Evolutionary conservation across 2,888 invertebrate genomes (phyloP), one percentile per base, ranked within the genome.

Genomic region (Chouioia cunea): DNA sequence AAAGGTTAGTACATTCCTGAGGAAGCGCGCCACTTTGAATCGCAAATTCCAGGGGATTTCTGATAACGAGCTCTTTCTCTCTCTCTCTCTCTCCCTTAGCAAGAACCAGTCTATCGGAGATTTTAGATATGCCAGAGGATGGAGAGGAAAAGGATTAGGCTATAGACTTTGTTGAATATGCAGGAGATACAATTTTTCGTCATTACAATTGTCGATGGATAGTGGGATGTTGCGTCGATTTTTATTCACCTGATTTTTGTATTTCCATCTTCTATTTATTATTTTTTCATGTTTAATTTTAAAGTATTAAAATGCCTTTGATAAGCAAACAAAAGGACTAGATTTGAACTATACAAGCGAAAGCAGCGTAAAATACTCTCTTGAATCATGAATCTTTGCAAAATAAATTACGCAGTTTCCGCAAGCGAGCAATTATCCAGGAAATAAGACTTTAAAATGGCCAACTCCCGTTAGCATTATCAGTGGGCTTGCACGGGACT

Each of bases 21-120:
- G 16, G 18, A 48, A 52, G 12, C 15, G 12, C 15, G 23, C 47
- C 65, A 20, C 63, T 63, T 70, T 67, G 70, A 64, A 70, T 73
- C 66, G 70, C 70, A 63, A 73, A 70, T 73, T 73, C 46, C 48
- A 3, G 22, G 43, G 54, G 58, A 47, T 66, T 63, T 75, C 75
- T 71, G 78, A 78, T 79, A 80, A 81, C 76, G 79, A 78, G 76
- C 57, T 47, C 14, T 10, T 54, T 23, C 60, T 57, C 66, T 65
- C 54, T n/a, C n/a, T n/a, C n/a, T n/a, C n/a, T n/a, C n/a, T n/a
- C n/a, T n/a, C n/a, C n/a, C 59, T 56, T 65, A 69, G 56, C 66
- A 62, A 56, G 56, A 54, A 22, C 46, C 47, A 46, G 59, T 56
- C 66, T 48, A 64, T 66, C 12, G 70, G 59, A 60, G 63, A 57